Evolutionary conservation across 2,797 vertebrate species (phyloP).

Genomic region (Pelobates cultripes): DNA sequence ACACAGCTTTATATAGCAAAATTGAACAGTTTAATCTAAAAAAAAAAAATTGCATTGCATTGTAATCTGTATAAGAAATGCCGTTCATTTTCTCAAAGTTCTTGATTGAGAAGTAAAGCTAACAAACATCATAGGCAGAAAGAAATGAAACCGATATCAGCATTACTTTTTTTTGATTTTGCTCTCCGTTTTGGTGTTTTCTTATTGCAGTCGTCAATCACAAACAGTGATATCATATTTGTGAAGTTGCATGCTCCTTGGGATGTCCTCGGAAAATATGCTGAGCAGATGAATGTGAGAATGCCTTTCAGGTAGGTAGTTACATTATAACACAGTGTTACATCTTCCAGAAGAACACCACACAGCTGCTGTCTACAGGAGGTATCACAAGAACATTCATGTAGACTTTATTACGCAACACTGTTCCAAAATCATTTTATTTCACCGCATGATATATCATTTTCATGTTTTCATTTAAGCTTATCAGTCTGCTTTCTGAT

Average conservation of each 20-base stretch:
- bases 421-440: no score
- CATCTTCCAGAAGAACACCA: neutral
- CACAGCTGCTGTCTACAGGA: no score
- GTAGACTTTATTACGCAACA: no score
- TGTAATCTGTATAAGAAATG: neutral
- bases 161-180: neutral
- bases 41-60: neutral
- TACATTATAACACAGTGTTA: neutral
- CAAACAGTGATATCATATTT: conserved; percentile 91
- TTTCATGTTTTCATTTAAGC: no score
- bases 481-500: no score
- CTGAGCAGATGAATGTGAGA: conserved; percentile 94
- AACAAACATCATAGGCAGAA: neutral
- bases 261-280: conserved; percentile 93
- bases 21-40: no score
- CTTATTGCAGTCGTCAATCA: conserved; percentile 84
- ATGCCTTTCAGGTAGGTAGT: conserved; percentile 93
- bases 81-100: no score
- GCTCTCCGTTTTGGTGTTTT: conserved; percentile 61
- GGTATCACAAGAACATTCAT: no score
- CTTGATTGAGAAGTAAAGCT: no score
- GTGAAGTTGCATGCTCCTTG: conserved; percentile 93
- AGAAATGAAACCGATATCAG: conserved; percentile 8
- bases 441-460: no score
- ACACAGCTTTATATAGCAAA: no score